Evolutionary conservation across 2,888 invertebrate genomes (phyloP), one percentile per base, ranked within the genome.

Genomic region (Argyresthia goedartella): DNA sequence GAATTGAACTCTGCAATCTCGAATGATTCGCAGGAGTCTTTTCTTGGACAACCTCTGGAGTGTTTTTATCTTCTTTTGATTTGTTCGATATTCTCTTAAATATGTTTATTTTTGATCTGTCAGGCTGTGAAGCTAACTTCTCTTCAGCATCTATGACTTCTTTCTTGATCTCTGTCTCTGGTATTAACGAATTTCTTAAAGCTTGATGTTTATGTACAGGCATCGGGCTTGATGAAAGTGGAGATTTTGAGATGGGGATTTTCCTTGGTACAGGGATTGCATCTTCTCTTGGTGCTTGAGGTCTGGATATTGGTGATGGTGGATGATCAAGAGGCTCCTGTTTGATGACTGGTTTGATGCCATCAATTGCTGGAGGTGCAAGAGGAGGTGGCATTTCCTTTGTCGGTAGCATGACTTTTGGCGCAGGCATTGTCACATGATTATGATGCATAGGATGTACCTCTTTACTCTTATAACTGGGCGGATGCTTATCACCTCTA

Each of bases 41-140:
- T 54, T 82, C 81, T 60, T 72, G 66, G 54, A 75, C 72, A 76
- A 76, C 73, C 71, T 85, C 85, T 58, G 74, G 69, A 70, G 70
- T 62, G 57, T 53, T 65, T 67, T 88, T 89, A 62, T 91, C 91
- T 64, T 90, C 89, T 74, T 91, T 92, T 33, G 90, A 90, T 73
- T 92, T 92, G 67, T 91, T 90, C 55, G 95, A 92, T 71, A 95
- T 94, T 78, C 95, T 94, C 71, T 95, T 95, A 67, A 95, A 93
- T 69, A 95, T 94, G 81, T 94, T 95, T 43, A 95, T 84, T 71
- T 95, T 96, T 73, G 92, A 93, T 75, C 92, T 93, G 71, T 95
- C 94, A 0, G 94, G 94, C 75, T 95, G 95, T 10, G 91, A 91
- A 6, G 91, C 89, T 53, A 95, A 71, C 76, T 92, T 95, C 68